Percentiles rank a stretch among this genome's conserved stretches.
Evolutionary conservation across 2,113 vertebrate genomes (phyloP).

Genomic region (Antechinus stuartii): DNA sequence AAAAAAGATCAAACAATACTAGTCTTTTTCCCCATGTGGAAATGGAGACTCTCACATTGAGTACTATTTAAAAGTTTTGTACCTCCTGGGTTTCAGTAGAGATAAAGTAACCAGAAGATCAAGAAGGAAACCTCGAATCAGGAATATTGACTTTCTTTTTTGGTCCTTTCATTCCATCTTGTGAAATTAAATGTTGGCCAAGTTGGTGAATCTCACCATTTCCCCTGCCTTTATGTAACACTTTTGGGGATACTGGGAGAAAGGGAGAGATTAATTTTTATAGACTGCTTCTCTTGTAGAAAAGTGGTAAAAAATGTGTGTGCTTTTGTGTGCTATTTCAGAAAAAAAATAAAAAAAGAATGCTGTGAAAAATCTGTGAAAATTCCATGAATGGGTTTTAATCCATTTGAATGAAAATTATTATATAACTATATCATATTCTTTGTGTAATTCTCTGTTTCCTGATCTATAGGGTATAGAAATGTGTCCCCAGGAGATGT

Average conservation of each 20-base stretch:
- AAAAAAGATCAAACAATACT: slow-evolving; percentile 46
- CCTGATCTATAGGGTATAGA: background rate
- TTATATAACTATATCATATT: background rate
- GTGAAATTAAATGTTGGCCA: background rate
- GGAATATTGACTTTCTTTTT: slow-evolving; percentile 11
- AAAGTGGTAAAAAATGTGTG: background rate
- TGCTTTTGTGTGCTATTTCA: background rate
- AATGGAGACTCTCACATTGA: slow-evolving; percentile 19
- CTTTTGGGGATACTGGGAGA: background rate
- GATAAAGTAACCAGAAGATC: background rate
- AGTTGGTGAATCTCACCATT: background rate
- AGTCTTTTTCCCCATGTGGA: slow-evolving; percentile 24
- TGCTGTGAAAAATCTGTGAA: slow-evolving; percentile 21
- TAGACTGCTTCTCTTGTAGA: background rate
- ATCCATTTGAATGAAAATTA: slow-evolving; percentile 9
- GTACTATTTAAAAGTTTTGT: slow-evolving; percentile 10
- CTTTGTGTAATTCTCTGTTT: background rate
- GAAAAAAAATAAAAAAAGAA: slow-evolving; percentile 4
- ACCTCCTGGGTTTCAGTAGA: slow-evolving; percentile 27
- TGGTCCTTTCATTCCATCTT: slow-evolving; percentile 19
- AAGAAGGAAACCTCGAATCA: background rate
- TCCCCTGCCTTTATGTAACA: background rate
- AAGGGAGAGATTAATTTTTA: background rate
- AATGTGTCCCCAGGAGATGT: background rate
- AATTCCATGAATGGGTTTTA: background rate